phyloP scores from a whole-genome alignment of 2,888 invertebrate species.

The Caenorhabditis plicata region DNA sequence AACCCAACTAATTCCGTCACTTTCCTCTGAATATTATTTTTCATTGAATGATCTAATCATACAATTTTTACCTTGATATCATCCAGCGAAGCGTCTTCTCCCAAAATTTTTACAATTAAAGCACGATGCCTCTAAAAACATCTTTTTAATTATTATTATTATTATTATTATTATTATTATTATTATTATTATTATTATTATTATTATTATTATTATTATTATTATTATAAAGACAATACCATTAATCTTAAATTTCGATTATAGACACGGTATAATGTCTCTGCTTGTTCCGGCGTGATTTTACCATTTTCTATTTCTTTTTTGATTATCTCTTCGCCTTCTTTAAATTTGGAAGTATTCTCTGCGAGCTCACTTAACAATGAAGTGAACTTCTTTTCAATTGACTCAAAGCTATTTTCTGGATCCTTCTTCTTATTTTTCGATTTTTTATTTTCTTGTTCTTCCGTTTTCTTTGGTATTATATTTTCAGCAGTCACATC shows the following conservation, averaged over 20 bases:
- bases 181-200: too few species aligned
- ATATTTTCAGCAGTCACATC: too few species aligned
- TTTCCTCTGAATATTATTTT: too few species aligned
- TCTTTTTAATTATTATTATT: neutral
- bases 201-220: too few species aligned
- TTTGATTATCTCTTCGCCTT: slow-evolving; percentile 29
- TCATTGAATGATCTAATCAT: too few species aligned
- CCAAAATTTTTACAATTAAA: slow-evolving; percentile 10
- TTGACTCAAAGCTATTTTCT: slow-evolving; percentile 27
- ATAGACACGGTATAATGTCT: slow-evolving; percentile 23
- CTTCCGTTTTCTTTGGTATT: neutral
- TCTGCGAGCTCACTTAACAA: neutral
- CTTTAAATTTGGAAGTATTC: neutral
- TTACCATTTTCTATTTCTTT: slow-evolving; percentile 30
- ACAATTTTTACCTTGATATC: slow-evolving; percentile 9
- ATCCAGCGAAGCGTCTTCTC: slow-evolving; percentile 19
- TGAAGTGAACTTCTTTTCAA: slow-evolving; percentile 7
- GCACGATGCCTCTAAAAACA: slow-evolving; percentile 21
- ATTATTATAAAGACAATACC: slow-evolving; percentile 5
- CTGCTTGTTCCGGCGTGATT: slow-evolving; percentile 17
- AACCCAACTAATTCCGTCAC: too few species aligned
- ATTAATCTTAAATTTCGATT: slow-evolving; percentile 22
- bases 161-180: too few species aligned
- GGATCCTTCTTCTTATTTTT: slow-evolving; percentile 16
- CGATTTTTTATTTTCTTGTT: slow-evolving; percentile 7